Percentiles rank a stretch among this genome's conserved stretches.
Conservation (phyloP, 2,888 invertebrate genomes). For the Andricus quercusramuli region DNA sequence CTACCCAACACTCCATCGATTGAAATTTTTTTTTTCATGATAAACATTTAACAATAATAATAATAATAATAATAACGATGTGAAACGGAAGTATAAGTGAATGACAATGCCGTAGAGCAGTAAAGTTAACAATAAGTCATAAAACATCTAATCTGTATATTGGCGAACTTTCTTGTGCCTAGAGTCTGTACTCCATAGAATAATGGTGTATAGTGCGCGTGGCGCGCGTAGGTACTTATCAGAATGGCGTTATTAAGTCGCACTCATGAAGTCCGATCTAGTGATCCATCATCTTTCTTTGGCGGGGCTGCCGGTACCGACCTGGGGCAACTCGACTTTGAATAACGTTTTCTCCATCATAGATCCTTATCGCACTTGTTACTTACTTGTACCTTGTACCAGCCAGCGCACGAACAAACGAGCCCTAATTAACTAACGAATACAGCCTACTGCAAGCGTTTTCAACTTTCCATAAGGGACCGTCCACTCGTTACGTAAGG, state of each 20-base stretch:
- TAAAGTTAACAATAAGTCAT: background rate
- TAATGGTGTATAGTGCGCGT: background rate
- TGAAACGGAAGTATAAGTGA: background rate
- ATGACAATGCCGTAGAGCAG: background rate
- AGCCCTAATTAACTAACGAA: conserved; percentile 53
- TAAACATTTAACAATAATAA: no score
- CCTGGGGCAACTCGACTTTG: conserved; percentile 62
- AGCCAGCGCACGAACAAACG: conserved; percentile 57
- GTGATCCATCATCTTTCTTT: conserved; percentile 73
- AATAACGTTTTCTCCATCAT: conserved; percentile 63
- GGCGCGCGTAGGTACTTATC: conserved; percentile 50
- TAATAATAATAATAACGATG: no score
- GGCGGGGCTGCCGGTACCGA: conserved; percentile 67
- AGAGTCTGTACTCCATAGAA: background rate
- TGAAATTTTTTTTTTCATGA: no score
- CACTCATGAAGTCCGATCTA: conserved; percentile 72
- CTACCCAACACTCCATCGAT: no score
- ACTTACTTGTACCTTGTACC: no score
- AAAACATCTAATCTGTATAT: conserved; percentile 7
- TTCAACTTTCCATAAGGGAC: no score
- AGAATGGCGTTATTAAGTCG: conserved; percentile 73
- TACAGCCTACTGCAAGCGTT: no score
- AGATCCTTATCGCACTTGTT: conserved; percentile 58
- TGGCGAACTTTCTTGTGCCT: conserved; percentile 16
- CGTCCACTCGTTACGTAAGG: no score